These are phyloP conservation scores for Mellilla xanthometata DNA, from an alignment of 2,888 invertebrate species.

Conservation along the genomic window DNA sequence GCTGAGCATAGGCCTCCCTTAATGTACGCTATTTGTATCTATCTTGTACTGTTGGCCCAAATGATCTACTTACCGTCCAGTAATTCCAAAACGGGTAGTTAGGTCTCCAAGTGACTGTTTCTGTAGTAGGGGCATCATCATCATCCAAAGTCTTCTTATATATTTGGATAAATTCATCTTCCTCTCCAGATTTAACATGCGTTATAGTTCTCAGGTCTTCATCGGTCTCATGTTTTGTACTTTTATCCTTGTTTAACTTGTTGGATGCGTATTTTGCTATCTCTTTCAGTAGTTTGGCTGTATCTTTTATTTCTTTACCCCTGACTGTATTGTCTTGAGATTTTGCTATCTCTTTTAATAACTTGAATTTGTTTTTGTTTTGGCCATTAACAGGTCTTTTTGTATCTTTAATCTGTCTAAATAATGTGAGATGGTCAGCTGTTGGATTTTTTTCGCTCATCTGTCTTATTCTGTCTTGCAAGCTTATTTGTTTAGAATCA, in stretches of 20 bases:
- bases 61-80: slow-evolving; percentile 48
- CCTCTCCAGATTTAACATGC: slow-evolving; percentile 6
- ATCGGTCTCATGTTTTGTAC: no score
- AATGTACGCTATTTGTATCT: no score
- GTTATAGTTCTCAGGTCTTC: not conserved
- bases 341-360: no score
- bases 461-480: not conserved
- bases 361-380: no score
- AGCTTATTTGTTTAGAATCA: not conserved
- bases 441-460: not conserved
- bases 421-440: no score
- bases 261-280: not conserved
- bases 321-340: no score
- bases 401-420: no score
- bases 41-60: not conserved
- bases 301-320: no score
- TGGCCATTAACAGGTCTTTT: no score
- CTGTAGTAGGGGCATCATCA: not conserved
- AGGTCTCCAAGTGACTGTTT: slow-evolving; percentile 10
- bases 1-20: no score
- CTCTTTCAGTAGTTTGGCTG: not conserved
- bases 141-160: not conserved
- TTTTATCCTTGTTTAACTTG: no score
- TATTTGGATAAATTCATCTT: not conserved
- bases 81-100: slow-evolving; percentile 45